A percentile compares a stretch with the other conserved stretches of the same genome.
phyloP scores from a whole-genome alignment of 2,888 invertebrate genomes.

The Agapostemon virescens region DNA sequence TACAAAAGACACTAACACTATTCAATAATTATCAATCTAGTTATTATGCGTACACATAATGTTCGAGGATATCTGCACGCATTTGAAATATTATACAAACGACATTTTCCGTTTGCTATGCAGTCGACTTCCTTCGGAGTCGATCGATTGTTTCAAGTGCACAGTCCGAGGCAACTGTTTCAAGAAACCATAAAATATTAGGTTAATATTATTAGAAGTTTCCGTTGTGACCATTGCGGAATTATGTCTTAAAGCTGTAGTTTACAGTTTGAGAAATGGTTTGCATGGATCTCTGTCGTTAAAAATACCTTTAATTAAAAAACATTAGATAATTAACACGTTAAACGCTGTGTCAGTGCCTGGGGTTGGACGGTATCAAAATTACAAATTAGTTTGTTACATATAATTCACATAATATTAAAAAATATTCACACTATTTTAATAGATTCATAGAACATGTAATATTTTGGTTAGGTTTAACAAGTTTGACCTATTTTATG shows the following conservation, averaged over 20 bases:
- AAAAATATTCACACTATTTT: too few species aligned
- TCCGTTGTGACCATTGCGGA: slow-evolving; percentile 1
- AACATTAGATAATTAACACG: not conserved
- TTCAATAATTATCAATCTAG: too few species aligned
- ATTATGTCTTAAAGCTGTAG: slow-evolving; percentile 8
- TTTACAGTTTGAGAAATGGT: not conserved
- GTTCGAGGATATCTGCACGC: not conserved
- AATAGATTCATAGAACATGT: too few species aligned
- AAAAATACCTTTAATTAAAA: not conserved
- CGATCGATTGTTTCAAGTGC: slow-evolving; percentile 38
- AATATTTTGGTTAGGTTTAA: not conserved
- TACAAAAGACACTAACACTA: too few species aligned
- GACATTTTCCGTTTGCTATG: not conserved
- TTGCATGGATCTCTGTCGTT: not conserved
- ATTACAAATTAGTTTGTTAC: too few species aligned
- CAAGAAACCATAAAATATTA: slow-evolving; percentile 51
- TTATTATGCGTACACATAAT: not conserved
- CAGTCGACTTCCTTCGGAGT: slow-evolving; percentile 1
- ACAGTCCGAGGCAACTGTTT: slow-evolving; percentile 31
- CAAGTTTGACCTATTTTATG: too few species aligned
- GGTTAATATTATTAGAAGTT: slow-evolving; percentile 52
- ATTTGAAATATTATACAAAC: not conserved
- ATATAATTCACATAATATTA: too few species aligned
- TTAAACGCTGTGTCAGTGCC: too few species aligned
- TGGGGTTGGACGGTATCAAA: too few species aligned